Conservation (phyloP, 2,888 invertebrate species). For the Nezara viridula region DNA sequence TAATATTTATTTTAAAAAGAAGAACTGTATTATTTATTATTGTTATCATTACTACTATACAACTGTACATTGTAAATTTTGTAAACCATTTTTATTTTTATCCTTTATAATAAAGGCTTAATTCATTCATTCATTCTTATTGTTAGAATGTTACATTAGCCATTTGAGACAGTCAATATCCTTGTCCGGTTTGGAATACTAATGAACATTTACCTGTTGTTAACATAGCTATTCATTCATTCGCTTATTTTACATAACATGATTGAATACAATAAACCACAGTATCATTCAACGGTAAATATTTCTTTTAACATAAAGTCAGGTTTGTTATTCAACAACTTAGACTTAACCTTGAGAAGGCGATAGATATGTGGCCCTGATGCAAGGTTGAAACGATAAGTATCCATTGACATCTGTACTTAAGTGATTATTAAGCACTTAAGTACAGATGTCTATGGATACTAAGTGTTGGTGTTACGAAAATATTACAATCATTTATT, state of each 20-base stretch:
- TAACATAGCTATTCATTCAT: background rate
- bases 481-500: no score
- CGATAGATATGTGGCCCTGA: background rate
- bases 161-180: background rate
- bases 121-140: no score
- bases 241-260: background rate
- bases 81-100: no score
- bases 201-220: background rate
- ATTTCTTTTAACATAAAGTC: background rate
- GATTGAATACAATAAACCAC: background rate
- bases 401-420: no score
- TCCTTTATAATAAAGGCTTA: no score
- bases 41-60: no score
- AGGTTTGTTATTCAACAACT: conserved; percentile 8
- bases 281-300: background rate
- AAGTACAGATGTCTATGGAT: no score
- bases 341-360: background rate
- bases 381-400: background rate
- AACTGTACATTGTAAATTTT: no score
- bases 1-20: no score
- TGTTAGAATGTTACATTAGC: background rate
- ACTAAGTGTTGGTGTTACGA: no score
- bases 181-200: background rate
- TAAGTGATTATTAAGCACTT: no score
- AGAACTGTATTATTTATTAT: no score